A percentile compares a stretch with the other conserved stretches of the same genome.
Evolutionary conservation across 2,888 invertebrate genomes (phyloP).

Genomic region (Pharmacophagus antenor): DNA sequence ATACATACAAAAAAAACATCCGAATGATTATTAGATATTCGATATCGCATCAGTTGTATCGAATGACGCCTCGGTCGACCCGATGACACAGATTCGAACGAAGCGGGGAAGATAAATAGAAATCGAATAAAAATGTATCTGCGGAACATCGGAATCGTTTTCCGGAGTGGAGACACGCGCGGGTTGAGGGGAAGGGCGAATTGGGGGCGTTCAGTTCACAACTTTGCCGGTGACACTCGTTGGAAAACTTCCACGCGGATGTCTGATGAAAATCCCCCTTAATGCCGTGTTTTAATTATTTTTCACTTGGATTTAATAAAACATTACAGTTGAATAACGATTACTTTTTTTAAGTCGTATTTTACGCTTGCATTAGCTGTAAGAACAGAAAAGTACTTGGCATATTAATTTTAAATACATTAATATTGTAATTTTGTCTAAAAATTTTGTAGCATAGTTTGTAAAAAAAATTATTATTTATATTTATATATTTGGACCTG

Average conservation of each 20-base stretch:
- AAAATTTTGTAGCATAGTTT: no score
- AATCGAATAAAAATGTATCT: conserved; percentile 48
- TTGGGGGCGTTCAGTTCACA: conserved; percentile 45
- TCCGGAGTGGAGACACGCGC: conserved; percentile 46
- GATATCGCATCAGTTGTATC: conserved; percentile 24
- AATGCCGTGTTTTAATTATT: conserved; percentile 11
- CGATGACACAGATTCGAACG: conserved; percentile 46
- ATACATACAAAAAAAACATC: background rate
- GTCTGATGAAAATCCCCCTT: conserved; percentile 31
- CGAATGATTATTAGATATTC: conserved; percentile 24
- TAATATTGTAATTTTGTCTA: no score
- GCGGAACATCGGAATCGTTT: conserved; percentile 63
- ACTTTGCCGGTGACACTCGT: conserved; percentile 56
- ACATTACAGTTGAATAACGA: background rate
- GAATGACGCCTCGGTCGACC: conserved; percentile 36
- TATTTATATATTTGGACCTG: no score
- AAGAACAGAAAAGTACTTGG: no score
- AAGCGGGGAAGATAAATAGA: conserved; percentile 49
- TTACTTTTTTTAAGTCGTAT: background rate
- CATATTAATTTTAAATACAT: no score
- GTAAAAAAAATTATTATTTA: no score
- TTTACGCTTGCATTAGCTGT: no score
- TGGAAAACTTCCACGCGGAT: conserved; percentile 39
- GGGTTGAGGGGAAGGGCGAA: conserved; percentile 37
- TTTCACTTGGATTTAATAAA: background rate